phyloP scores from a whole-genome alignment of 2,797 vertebrate genomes.

The Cryptoprocta ferox region DNA sequence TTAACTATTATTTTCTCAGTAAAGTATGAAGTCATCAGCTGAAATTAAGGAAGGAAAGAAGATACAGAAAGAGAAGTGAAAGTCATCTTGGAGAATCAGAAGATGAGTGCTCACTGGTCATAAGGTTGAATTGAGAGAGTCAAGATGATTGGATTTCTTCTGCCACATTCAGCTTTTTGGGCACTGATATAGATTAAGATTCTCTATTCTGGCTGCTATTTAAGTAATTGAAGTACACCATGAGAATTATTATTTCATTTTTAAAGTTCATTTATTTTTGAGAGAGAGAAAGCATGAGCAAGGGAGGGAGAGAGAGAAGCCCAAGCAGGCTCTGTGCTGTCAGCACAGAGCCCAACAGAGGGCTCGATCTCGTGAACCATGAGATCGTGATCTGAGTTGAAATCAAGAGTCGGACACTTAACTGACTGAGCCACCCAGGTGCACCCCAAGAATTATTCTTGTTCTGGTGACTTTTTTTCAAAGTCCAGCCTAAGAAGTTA shows the following conservation, averaged over 20 bases:
- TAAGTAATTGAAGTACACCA: not conserved
- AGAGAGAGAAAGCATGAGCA: too few species aligned
- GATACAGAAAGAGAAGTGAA: not conserved
- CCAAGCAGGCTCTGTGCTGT: too few species aligned
- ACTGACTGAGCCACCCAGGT: too few species aligned
- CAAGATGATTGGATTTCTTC: not conserved
- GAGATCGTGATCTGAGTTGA: too few species aligned
- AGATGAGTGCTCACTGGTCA: not conserved
- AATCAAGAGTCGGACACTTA: too few species aligned
- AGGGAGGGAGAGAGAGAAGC: too few species aligned
- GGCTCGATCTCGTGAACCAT: too few species aligned
- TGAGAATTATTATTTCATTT: not conserved
- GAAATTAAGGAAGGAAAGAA: not conserved
- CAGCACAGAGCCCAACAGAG: too few species aligned
- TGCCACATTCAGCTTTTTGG: not conserved
- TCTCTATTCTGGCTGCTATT: not conserved
- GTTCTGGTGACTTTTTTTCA: not conserved
- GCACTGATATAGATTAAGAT: not conserved
- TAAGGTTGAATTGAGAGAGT: not conserved
- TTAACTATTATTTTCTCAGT: not conserved
- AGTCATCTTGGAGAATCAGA: not conserved
- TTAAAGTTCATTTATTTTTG: too few species aligned
- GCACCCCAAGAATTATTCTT: not conserved
- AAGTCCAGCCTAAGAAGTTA: not conserved
- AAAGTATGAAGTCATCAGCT: not conserved